These are phyloP conservation scores for Nudaria mundana DNA, from an alignment of 2,888 invertebrate genomes.

Conservation along the genomic window DNA sequence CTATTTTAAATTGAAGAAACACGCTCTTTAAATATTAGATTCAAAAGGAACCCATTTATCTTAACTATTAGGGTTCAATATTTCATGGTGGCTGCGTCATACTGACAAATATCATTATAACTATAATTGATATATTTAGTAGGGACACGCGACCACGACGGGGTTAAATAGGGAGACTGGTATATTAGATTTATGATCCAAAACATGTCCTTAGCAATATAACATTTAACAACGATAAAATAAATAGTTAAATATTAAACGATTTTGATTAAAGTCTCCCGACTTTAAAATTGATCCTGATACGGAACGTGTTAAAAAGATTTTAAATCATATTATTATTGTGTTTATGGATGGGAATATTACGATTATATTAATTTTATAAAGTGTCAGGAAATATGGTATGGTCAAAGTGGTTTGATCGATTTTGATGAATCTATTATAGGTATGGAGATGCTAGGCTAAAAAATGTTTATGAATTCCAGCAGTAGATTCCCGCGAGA, in stretches of 20 bases:
- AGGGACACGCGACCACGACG: slow-evolving; percentile 54
- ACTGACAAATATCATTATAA: slow-evolving; percentile 55
- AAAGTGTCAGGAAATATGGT: too few species aligned
- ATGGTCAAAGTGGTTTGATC: too few species aligned
- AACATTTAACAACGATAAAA: slow-evolving; percentile 21
- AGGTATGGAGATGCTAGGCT: too few species aligned
- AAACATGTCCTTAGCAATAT: slow-evolving; percentile 30
- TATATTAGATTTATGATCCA: slow-evolving; percentile 41
- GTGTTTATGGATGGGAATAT: too few species aligned
- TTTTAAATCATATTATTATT: slow-evolving; percentile 8
- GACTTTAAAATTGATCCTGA: slow-evolving; percentile 7
- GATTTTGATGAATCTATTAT: too few species aligned
- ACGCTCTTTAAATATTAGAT: too few species aligned
- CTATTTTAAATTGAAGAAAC: too few species aligned
- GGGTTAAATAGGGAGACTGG: slow-evolving; percentile 45
- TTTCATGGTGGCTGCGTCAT: slow-evolving; percentile 42
- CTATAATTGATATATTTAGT: slow-evolving; percentile 69
- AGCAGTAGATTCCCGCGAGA: too few species aligned
- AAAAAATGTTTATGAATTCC: too few species aligned
- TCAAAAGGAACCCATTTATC: slow-evolving; percentile 35
- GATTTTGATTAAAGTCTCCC: too few species aligned
- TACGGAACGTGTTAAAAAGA: slow-evolving; percentile 4
- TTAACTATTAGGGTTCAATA: slow-evolving; percentile 34
- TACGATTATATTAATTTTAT: too few species aligned
- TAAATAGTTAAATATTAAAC: slow-evolving; percentile 9